These are phyloP conservation scores for Struthidea cinerea DNA, from an alignment of 2,113 vertebrate genomes.

Conservation along the genomic window DNA sequence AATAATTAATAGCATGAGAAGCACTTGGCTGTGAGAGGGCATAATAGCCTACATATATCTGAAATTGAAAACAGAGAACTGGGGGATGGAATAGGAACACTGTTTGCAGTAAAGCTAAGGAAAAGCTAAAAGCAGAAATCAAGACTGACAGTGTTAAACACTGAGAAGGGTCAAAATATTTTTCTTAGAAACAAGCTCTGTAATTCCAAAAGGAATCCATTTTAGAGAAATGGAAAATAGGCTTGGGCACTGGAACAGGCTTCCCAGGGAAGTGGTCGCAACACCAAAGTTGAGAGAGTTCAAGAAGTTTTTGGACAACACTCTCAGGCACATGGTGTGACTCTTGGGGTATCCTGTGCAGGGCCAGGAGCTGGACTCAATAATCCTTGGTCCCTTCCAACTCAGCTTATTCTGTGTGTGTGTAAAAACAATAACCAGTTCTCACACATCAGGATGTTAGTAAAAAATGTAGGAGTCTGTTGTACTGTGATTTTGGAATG, in stretches of 20 bases:
- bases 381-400: not conserved
- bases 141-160: not conserved
- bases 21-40: not conserved
- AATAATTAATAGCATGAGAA: not conserved
- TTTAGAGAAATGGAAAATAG: not conserved
- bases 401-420: not conserved
- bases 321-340: not conserved
- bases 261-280: not conserved
- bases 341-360: not conserved
- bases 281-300: not conserved
- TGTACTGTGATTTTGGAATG: not conserved
- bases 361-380: not conserved
- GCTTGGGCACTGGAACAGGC: not conserved
- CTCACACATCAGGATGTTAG: not conserved
- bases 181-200: not conserved
- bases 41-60: not conserved
- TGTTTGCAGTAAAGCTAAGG: not conserved
- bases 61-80: not conserved
- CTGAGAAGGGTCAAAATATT: not conserved
- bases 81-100: not conserved
- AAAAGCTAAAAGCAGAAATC: not conserved
- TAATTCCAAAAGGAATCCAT: not conserved
- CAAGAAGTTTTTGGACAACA: not conserved
- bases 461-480: not conserved
- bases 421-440: not conserved